Conservation (phyloP, 2,113 vertebrate species). For the Australoheros scitulus region DNA sequence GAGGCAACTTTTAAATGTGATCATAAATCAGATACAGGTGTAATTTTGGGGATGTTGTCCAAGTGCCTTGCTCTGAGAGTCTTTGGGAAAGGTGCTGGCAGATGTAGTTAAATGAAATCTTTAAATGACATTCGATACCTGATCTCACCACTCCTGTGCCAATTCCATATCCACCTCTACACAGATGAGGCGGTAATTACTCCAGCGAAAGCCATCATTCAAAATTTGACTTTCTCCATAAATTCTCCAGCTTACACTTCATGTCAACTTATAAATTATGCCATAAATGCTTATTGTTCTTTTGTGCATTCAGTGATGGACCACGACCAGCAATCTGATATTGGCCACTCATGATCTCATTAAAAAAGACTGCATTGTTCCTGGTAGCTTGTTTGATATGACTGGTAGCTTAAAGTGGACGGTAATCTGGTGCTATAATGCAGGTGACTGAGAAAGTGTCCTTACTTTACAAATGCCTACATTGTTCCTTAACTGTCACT, state of each 20-base stretch:
- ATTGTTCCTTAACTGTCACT: background rate
- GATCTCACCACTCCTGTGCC: background rate
- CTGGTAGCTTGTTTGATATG: background rate
- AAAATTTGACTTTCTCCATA: background rate
- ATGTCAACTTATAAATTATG: background rate
- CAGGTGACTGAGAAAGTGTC: background rate
- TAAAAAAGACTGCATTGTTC: background rate
- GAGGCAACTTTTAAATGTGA: background rate
- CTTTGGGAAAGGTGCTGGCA: background rate
- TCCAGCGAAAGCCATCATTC: background rate
- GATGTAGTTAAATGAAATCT: background rate
- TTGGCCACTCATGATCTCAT: background rate
- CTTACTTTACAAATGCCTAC: background rate
- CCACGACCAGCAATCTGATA: background rate
- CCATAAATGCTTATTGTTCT: background rate
- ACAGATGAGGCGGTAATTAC: background rate
- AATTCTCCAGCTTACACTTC: background rate
- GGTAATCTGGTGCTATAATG: background rate
- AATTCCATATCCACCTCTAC: background rate
- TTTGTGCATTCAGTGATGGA: background rate
- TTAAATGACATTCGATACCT: background rate
- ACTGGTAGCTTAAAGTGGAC: background rate
- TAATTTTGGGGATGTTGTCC: background rate
- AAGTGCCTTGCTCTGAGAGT: background rate
- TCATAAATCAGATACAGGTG: background rate